These are phyloP conservation scores for Drosophila azteca DNA, from an alignment of 1,140 invertebrate genomes.

Conservation along the genomic window DNA sequence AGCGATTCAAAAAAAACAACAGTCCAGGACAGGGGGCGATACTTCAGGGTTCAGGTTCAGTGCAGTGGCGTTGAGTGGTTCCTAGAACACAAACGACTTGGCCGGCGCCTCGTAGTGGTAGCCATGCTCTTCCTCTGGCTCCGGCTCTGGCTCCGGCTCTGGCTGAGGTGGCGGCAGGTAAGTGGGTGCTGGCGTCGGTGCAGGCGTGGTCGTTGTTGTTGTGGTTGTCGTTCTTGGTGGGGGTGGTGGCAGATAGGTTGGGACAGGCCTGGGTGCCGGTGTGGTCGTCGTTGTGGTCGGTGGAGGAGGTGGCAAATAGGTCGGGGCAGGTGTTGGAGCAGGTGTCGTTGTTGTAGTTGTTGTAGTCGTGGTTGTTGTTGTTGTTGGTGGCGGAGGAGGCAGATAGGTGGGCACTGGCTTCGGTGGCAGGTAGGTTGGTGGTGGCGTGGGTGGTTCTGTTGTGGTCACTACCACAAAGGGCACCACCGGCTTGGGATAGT, in stretches of 20 bases:
- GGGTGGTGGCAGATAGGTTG: slow-evolving; percentile 48
- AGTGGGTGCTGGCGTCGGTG: slow-evolving; percentile 29
- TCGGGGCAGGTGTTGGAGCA: slow-evolving; percentile 28
- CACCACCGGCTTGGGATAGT: slow-evolving; percentile 64
- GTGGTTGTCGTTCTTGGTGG: slow-evolving; percentile 36
- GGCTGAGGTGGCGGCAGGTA: slow-evolving; percentile 32
- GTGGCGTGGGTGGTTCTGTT: slow-evolving; percentile 53
- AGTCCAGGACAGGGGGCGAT: slow-evolving; percentile 24
- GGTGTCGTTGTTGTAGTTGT: slow-evolving; percentile 39
- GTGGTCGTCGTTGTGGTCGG: slow-evolving; percentile 31
- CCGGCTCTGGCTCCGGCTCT: slow-evolving; percentile 14
- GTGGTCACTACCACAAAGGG: slow-evolving; percentile 65
- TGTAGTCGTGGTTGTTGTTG: slow-evolving; percentile 15
- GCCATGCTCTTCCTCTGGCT: slow-evolving; percentile 58
- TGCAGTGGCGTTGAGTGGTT: slow-evolving; percentile 12
- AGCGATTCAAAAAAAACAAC: slow-evolving; percentile 40
- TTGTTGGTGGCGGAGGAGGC: slow-evolving; percentile 49
- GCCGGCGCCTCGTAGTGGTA: slow-evolving; percentile 74
- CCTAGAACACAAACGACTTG: slow-evolving; percentile 56
- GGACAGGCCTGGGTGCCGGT: slow-evolving; percentile 35
- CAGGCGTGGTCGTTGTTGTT: slow-evolving; percentile 21
- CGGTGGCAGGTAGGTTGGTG: slow-evolving; percentile 64
- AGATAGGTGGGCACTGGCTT: slow-evolving; percentile 53
- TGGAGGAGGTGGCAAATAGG: slow-evolving; percentile 32
- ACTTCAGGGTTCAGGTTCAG: slow-evolving; percentile 16